Percentiles rank a stretch among this genome's conserved stretches.
These are phyloP conservation scores for Diorhabda sublineata DNA, from an alignment of 1,140 invertebrate genomes.

Conservation along the genomic window DNA sequence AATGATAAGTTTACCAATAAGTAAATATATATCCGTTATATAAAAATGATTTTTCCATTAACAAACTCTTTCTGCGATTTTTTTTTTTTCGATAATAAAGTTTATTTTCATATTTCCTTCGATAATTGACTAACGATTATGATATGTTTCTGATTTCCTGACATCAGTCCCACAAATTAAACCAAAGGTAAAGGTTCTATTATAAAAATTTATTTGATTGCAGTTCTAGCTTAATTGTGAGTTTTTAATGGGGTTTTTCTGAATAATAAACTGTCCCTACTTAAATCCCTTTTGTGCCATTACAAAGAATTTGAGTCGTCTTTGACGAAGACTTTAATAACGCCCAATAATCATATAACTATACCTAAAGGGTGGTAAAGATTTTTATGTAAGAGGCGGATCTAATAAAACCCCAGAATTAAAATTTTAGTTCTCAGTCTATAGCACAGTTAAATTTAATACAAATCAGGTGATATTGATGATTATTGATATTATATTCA, in stretches of 20 bases:
- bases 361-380: background rate
- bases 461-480: too few relatives aligned
- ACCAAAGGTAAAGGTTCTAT: background rate
- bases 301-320: background rate
- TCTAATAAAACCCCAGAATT: background rate
- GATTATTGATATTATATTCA: too few relatives aligned
- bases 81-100: too few relatives aligned
- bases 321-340: background rate
- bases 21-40: too few relatives aligned
- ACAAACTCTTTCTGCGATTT: too few relatives aligned
- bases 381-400: background rate
- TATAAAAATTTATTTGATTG: background rate
- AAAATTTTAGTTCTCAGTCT: background rate
- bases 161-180: background rate
- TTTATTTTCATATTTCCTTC: too few relatives aligned
- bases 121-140: too few relatives aligned
- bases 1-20: too few relatives aligned
- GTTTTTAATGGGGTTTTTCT: background rate
- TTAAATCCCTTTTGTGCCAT: background rate
- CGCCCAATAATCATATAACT: background rate
- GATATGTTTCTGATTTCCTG: too few relatives aligned
- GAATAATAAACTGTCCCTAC: background rate
- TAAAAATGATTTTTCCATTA: too few relatives aligned
- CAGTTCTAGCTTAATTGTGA: background rate
- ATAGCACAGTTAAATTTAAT: background rate